Evolutionary conservation across 2,797 vertebrate species (phyloP).

Genomic region (Myiothlypis coronata): DNA sequence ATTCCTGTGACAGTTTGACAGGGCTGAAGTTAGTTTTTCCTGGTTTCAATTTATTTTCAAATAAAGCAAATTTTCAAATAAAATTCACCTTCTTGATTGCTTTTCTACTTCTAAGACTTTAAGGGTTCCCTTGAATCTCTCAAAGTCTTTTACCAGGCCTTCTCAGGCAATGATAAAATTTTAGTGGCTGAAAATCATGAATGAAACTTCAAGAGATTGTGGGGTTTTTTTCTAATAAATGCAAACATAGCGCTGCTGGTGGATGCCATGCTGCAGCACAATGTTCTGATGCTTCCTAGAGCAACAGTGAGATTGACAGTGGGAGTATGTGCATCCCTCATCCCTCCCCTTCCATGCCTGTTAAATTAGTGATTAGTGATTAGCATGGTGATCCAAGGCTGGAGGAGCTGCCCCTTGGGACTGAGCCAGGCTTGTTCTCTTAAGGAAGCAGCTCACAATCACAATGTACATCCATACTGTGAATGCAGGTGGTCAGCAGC

Average conservation of each 20-base stretch:
- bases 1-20: background rate
- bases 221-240: rapidly evolving
- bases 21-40: background rate
- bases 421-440: background rate
- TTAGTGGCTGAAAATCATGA: background rate
- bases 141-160: background rate
- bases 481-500: background rate
- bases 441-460: background rate
- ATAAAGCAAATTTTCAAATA: background rate
- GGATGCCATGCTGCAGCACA: background rate
- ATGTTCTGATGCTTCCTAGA: background rate
- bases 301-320: rapidly evolving
- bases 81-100: background rate
- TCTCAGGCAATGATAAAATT: background rate
- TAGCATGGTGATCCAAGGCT: rapidly evolving
- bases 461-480: background rate
- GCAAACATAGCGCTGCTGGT: background rate
- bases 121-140: background rate
- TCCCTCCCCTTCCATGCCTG: background rate
- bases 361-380: too few relatives aligned
- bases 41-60: background rate
- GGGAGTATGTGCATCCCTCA: rapidly evolving
- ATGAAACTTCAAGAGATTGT: background rate
- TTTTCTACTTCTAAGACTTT: background rate
- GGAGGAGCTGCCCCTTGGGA: background rate